A percentile compares a stretch with the other conserved stretches of the same genome.
Conservation (phyloP, 2,888 invertebrate genomes). For the Trissolcus japonicus region DNA sequence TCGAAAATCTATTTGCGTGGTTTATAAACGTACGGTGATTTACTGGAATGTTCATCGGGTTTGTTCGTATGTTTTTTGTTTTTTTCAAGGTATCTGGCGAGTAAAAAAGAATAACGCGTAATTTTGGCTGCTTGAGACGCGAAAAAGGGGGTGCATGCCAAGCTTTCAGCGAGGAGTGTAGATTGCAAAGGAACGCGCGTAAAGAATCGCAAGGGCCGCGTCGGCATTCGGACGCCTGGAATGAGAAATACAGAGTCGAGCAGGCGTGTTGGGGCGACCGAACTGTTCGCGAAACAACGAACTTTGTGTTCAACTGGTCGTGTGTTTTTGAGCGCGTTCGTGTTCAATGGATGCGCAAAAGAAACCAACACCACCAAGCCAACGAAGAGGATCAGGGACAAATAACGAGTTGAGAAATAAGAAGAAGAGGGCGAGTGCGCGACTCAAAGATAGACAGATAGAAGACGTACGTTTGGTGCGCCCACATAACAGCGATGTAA, state of each 20-base stretch:
- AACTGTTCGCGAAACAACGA: constrained; percentile 54
- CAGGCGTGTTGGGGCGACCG: constrained; percentile 48
- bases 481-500: constrained; percentile 73
- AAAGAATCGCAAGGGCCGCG: constrained; percentile 60
- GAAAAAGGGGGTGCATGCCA: constrained; percentile 61
- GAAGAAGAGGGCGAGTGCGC: constrained; percentile 21
- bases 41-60: constrained; percentile 46
- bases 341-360: constrained; percentile 50
- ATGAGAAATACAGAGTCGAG: constrained; percentile 56
- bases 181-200: constrained; percentile 61
- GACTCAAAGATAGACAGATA: constrained; percentile 69
- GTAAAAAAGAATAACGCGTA: constrained; percentile 53
- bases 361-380: constrained; percentile 19
- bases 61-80: constrained; percentile 19
- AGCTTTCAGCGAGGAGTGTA: constrained; percentile 61
- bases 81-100: constrained; percentile 26
- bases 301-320: constrained; percentile 43
- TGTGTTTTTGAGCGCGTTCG: constrained; percentile 33
- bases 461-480: constrained; percentile 68
- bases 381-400: constrained; percentile 48
- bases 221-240: constrained; percentile 60
- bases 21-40: constrained; percentile 54
- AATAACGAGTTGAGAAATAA: constrained; percentile 30
- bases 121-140: constrained; percentile 53
- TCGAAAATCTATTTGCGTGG: constrained; percentile 51